Evolutionary conservation across 2,888 invertebrate genomes (phyloP).

Genomic region (Oscheius sp.): DNA sequence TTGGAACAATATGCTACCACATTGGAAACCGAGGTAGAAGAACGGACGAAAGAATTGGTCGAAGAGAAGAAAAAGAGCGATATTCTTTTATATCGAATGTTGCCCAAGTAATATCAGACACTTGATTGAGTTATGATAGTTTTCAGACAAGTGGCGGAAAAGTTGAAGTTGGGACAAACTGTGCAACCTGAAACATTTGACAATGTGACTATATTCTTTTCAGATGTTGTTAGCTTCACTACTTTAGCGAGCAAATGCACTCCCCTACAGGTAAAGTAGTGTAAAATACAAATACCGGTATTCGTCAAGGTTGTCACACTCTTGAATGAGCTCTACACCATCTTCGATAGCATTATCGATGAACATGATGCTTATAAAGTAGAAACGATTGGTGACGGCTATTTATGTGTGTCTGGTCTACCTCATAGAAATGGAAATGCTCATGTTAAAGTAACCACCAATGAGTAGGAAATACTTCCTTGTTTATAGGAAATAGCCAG

Average conservation of each 20-base stretch:
- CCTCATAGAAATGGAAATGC: slow-evolving; percentile 54
- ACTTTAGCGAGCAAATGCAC: slow-evolving; percentile 63
- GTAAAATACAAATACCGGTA: background rate
- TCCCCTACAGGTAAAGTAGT: slow-evolving; percentile 58
- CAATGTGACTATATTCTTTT: slow-evolving; percentile 67
- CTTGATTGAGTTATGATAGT: background rate
- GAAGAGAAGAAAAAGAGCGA: slow-evolving; percentile 69
- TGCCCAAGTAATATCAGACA: slow-evolving; percentile 57
- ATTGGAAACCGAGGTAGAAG: slow-evolving; percentile 63
- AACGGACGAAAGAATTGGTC: slow-evolving; percentile 64
- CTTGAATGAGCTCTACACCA: slow-evolving; percentile 70
- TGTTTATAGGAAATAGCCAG: slow-evolving; percentile 31
- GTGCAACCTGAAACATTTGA: slow-evolving; percentile 67
- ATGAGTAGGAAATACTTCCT: background rate
- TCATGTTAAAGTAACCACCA: slow-evolving; percentile 37
- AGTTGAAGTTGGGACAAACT: slow-evolving; percentile 67
- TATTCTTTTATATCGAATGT: slow-evolving; percentile 64
- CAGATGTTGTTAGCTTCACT: slow-evolving; percentile 67
- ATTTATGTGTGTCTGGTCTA: slow-evolving; percentile 53
- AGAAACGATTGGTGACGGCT: slow-evolving; percentile 61
- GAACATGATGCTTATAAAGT: slow-evolving; percentile 71
- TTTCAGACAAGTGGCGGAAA: slow-evolving; percentile 69
- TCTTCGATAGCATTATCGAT: slow-evolving; percentile 69
- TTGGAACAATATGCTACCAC: slow-evolving; percentile 64
- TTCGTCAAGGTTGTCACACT: slow-evolving; percentile 64